These are phyloP conservation scores for Drosophila pectinifera DNA, from an alignment of 1,140 invertebrate species.

Conservation along the genomic window DNA sequence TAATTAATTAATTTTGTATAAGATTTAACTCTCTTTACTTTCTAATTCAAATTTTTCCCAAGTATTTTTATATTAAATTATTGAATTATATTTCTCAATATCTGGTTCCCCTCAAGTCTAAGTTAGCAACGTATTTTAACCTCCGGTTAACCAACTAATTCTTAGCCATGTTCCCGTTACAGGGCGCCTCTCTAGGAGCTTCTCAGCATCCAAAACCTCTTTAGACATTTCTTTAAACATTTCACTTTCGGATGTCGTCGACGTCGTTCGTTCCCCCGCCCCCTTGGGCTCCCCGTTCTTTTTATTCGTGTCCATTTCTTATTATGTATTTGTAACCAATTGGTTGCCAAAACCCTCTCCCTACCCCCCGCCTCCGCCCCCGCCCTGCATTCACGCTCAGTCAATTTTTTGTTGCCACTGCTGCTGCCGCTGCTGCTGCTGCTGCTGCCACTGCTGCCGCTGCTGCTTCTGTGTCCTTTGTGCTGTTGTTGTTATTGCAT, in stretches of 20 bases:
- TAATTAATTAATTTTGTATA: no score
- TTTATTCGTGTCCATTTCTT: constrained; percentile 57
- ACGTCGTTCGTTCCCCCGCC: not conserved
- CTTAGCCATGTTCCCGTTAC: not conserved
- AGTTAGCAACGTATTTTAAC: not conserved
- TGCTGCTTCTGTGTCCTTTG: constrained; percentile 36
- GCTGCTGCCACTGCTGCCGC: constrained; percentile 13
- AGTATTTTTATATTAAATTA: no score
- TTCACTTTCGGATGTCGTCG: constrained; percentile 26
- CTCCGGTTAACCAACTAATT: not conserved
- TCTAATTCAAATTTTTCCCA: no score
- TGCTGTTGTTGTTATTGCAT: constrained; percentile 64
- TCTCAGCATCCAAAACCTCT: not conserved
- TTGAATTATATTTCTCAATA: no score
- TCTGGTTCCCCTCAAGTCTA: no score
- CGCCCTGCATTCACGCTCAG: constrained; percentile 29
- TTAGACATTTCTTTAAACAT: constrained; percentile 18
- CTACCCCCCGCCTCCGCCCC: not conserved
- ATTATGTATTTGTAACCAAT: constrained; percentile 56
- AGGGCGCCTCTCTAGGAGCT: not conserved
- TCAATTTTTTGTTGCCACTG: constrained; percentile 52
- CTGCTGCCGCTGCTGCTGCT: constrained; percentile 14
- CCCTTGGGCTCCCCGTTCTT: no score
- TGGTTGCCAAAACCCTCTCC: constrained; percentile 30
- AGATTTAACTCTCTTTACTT: no score